phyloP scores from a whole-genome alignment of 2,888 invertebrate genomes.

The Phaonia tiefii region DNA sequence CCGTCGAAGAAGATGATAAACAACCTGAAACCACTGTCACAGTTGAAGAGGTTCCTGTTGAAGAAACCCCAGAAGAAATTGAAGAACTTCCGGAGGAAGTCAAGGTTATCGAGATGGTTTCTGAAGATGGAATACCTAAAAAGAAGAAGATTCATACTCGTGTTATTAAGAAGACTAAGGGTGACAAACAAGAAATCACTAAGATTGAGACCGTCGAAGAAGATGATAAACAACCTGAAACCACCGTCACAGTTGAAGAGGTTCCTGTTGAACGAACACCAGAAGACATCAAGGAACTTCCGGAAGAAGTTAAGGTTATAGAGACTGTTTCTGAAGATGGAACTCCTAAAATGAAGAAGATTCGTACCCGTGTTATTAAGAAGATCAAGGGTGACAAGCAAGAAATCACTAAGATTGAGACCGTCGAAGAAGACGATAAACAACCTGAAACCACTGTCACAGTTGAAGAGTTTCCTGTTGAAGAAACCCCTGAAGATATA shows the following conservation, averaged over 20 bases:
- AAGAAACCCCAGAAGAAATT: slow-evolving; percentile 46
- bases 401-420: slow-evolving; percentile 71
- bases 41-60: slow-evolving; percentile 48
- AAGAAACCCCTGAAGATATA: slow-evolving; percentile 64
- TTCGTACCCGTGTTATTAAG: slow-evolving; percentile 71
- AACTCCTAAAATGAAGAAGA: slow-evolving; percentile 68
- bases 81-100: slow-evolving; percentile 64
- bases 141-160: slow-evolving; percentile 70
- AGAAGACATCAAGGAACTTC: slow-evolving; percentile 61
- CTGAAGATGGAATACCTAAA: slow-evolving; percentile 72
- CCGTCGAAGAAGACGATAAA: slow-evolving; percentile 72
- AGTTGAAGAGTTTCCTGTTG: slow-evolving; percentile 66
- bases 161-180: slow-evolving; percentile 70
- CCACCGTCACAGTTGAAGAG: slow-evolving; percentile 68
- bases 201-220: slow-evolving; percentile 70
- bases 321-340: slow-evolving; percentile 69
- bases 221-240: slow-evolving; percentile 68
- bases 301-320: slow-evolving; percentile 63
- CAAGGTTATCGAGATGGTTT: slow-evolving; percentile 73
- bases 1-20: slow-evolving; percentile 59
- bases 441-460: slow-evolving; percentile 69
- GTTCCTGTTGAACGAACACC: slow-evolving; percentile 54
- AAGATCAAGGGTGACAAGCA: slow-evolving; percentile 71
- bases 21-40: slow-evolving; percentile 57
- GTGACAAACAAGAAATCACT: slow-evolving; percentile 69